Evolutionary conservation across 2,797 vertebrate species (phyloP).

Genomic region (Spea hammondii): DNA sequence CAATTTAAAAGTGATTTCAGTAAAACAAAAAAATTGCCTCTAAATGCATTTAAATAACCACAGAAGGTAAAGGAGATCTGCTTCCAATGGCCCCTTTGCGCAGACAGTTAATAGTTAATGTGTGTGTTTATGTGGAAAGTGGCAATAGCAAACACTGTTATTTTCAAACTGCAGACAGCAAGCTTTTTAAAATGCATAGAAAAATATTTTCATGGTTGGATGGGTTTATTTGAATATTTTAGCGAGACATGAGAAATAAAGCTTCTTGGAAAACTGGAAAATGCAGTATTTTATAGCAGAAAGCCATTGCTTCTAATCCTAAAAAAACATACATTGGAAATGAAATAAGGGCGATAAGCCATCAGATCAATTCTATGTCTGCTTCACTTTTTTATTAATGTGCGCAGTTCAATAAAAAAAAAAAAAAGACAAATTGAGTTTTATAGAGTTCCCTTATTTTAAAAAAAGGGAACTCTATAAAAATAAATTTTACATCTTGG

Average conservation of each 20-base stretch:
- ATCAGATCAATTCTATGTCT: conserved; percentile 41
- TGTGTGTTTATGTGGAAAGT: neutral
- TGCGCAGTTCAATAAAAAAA: conserved; percentile 34
- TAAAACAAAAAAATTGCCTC: too few relatives aligned
- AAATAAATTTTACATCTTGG: conserved; percentile 5
- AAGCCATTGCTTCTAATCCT: conserved; percentile 40
- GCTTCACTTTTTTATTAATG: conserved; percentile 26
- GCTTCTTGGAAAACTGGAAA: conserved; percentile 18
- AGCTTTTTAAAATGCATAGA: conserved; percentile 31
- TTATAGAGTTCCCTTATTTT: too few relatives aligned
- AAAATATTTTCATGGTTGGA: conserved; percentile 19
- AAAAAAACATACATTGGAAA: conserved; percentile 35
- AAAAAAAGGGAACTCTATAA: too few relatives aligned
- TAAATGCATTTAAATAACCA: too few relatives aligned
- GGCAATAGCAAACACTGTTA: neutral
- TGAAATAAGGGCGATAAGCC: conserved; percentile 42
- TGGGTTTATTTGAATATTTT: conserved; percentile 39
- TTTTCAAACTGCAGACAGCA: conserved; percentile 1
- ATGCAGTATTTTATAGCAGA: conserved; percentile 28
- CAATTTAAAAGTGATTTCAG: too few relatives aligned
- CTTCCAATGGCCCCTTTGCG: too few relatives aligned
- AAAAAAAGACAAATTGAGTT: too few relatives aligned
- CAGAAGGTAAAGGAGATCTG: too few relatives aligned
- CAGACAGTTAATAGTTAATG: neutral
- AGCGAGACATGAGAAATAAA: conserved; percentile 17